These are phyloP conservation scores for Nasonia vitripennis DNA, from an alignment of 1,140 invertebrate species.

Conservation along the genomic window DNA sequence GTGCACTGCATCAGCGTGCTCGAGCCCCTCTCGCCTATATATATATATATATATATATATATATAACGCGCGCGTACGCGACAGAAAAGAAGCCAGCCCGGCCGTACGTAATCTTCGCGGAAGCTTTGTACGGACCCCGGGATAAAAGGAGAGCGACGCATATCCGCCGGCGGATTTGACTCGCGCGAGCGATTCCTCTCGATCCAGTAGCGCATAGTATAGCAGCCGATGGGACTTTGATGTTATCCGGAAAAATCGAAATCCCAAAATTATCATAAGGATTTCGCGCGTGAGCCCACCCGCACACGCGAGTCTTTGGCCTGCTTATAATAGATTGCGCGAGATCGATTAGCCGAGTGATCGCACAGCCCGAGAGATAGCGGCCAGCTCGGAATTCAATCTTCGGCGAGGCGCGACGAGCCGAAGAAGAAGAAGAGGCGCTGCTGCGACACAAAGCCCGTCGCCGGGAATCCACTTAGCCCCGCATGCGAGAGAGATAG, in stretches of 20 bases:
- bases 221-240: slow-evolving; percentile 38
- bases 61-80: slow-evolving; percentile 65
- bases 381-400: not conserved
- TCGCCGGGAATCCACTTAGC: slow-evolving; percentile 68
- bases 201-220: too few species aligned
- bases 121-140: slow-evolving; percentile 67
- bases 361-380: too few species aligned
- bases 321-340: too few species aligned
- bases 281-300: not conserved
- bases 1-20: not conserved
- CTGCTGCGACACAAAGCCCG: slow-evolving; percentile 57
- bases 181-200: slow-evolving; percentile 11
- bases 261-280: slow-evolving; percentile 12
- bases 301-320: too few species aligned
- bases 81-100: slow-evolving; percentile 68
- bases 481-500: not conserved
- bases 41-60: slow-evolving; percentile 51
- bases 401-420: not conserved
- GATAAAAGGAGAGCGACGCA: slow-evolving; percentile 46
- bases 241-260: slow-evolving; percentile 7
- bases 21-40: slow-evolving; percentile 48
- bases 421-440: not conserved
- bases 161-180: slow-evolving; percentile 13
- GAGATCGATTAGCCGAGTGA: too few species aligned
- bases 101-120: slow-evolving; percentile 71